Base-by-base conservation (phyloP, 2,797 vertebrate genomes). In the Notolepis coatsorum region DNA sequence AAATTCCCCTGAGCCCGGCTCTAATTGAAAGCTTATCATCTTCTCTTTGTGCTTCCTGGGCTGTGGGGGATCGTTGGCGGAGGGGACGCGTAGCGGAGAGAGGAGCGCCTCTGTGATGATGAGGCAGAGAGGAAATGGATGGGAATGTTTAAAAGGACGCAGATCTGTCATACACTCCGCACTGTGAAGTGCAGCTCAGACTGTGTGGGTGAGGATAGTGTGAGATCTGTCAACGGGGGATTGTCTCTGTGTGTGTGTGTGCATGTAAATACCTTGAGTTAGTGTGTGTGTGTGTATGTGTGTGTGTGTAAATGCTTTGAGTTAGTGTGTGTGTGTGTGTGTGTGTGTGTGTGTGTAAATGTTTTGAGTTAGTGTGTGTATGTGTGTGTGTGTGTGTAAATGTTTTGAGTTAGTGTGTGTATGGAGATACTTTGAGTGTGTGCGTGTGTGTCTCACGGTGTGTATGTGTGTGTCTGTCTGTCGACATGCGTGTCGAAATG, bases 21-120 rank as follows among this genome's bases (percentile, higher is more conserved):
- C 80, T 90, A 90, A 92, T 92, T 91, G 88, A 91, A 92, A 90
- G 85, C 89, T 90, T 91, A 90, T 87, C 83, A 81, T 90, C 84
- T 85, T 84, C 67, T 82, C 84, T 89, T 86, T 89, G 83, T 85
- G 83, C 85, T 85, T 81, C 84, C 84, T 84, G 82, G 79, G 74
- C 55, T 66, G 59, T 53, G 75, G 78, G 75, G 64, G 77, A 68
- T 71, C 59, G 51, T 54, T 21, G n/a, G 39, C 42, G 62, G 58
- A 56, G 57, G 33, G 41, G 50, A 39, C 28, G 23, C 28, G 50
- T n/a, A n/a, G n/a, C n/a, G 31, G n/a, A 50, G n/a, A n/a, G 31
- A 39, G 7, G 67, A 62, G 61, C 7, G 3, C 42, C 65, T 80
- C 60, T 53, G 46, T 51, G 83, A 84, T 51, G 83, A 84, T 47